Evolutionary conservation across 1,140 invertebrate species (phyloP).

Genomic region (Eupristina koningsbergeri): DNA sequence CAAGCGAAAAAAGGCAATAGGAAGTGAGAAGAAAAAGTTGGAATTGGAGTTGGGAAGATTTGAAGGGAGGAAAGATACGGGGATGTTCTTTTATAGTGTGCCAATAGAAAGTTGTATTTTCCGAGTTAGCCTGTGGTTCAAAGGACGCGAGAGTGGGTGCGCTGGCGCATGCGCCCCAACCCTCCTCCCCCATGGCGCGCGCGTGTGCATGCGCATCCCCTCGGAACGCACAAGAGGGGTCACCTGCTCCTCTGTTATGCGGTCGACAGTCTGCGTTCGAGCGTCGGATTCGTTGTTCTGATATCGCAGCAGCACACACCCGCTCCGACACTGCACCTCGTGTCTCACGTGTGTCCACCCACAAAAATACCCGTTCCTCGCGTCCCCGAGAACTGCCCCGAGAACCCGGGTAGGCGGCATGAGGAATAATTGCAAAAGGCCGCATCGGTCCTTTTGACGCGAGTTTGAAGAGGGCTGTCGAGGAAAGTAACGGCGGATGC

Average conservation of each 20-base stretch:
- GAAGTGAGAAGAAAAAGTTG: not conserved
- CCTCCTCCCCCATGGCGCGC: not conserved
- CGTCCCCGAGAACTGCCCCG: not conserved
- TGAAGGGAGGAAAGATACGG: not conserved
- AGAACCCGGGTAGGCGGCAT: not conserved
- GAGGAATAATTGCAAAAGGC: not conserved
- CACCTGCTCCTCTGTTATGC: slow-evolving; percentile 54
- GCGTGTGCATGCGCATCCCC: slow-evolving; percentile 46
- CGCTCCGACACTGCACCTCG: not conserved
- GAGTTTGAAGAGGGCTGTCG: not conserved
- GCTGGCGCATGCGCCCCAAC: not conserved
- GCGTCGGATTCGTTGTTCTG: slow-evolving; percentile 50
- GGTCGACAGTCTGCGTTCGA: slow-evolving; percentile 61
- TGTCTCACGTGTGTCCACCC: not conserved
- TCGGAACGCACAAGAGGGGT: slow-evolving; percentile 36
- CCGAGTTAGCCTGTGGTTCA: not conserved
- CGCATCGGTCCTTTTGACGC: no score
- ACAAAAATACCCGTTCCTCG: not conserved
- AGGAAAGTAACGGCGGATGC: not conserved
- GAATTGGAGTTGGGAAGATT: not conserved
- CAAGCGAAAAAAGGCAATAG: not conserved
- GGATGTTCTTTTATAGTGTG: not conserved
- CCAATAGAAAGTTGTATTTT: not conserved
- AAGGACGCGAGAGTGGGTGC: not conserved
- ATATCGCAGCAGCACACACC: slow-evolving; percentile 19